Conservation (phyloP, 2,888 invertebrate species). For the Crioceris asparagi region DNA sequence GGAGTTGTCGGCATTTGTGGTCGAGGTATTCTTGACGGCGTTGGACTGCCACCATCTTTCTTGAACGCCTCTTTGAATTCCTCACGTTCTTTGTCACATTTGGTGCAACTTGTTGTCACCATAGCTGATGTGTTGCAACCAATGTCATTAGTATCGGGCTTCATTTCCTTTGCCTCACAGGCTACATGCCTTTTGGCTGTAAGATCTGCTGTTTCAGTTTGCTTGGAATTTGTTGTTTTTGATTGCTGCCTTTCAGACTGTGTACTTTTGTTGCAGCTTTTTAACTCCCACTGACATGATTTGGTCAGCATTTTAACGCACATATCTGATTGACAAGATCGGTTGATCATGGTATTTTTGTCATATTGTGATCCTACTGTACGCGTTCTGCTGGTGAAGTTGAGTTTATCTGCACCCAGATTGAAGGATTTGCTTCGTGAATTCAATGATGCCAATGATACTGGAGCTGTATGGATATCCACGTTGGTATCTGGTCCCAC, state of each 20-base stretch:
- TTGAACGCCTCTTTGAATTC: slow-evolving; percentile 17
- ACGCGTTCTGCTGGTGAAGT: slow-evolving; percentile 37
- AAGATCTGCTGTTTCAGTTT: slow-evolving; percentile 33
- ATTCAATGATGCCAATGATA: slow-evolving; percentile 41
- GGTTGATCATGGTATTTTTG: slow-evolving; percentile 13
- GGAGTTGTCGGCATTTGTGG: slow-evolving; percentile 31
- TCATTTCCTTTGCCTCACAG: slow-evolving; percentile 25
- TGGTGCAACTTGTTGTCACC: slow-evolving; percentile 20
- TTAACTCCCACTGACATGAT: slow-evolving; percentile 29
- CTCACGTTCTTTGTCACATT: slow-evolving; percentile 29
- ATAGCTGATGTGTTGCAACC: slow-evolving; percentile 22
- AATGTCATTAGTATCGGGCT: slow-evolving; percentile 17
- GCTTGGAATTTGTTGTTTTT: slow-evolving; percentile 22
- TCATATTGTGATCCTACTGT: slow-evolving; percentile 39
- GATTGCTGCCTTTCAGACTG: slow-evolving; percentile 28
- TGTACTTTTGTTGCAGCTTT: slow-evolving; percentile 26
- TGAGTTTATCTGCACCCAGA: slow-evolving; percentile 44
- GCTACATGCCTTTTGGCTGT: slow-evolving; percentile 22
- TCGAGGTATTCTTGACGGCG: slow-evolving; percentile 33
- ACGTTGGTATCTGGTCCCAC: slow-evolving; percentile 43
- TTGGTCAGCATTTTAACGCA: slow-evolving; percentile 26
- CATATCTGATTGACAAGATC: slow-evolving; percentile 33
- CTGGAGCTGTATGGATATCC: slow-evolving; percentile 29
- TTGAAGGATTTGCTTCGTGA: slow-evolving; percentile 50
- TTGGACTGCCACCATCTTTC: slow-evolving; percentile 25